Evolutionary conservation across 2,888 invertebrate genomes (phyloP), one percentile per base, ranked within the genome.

Genomic region (Morpho achilles): DNA sequence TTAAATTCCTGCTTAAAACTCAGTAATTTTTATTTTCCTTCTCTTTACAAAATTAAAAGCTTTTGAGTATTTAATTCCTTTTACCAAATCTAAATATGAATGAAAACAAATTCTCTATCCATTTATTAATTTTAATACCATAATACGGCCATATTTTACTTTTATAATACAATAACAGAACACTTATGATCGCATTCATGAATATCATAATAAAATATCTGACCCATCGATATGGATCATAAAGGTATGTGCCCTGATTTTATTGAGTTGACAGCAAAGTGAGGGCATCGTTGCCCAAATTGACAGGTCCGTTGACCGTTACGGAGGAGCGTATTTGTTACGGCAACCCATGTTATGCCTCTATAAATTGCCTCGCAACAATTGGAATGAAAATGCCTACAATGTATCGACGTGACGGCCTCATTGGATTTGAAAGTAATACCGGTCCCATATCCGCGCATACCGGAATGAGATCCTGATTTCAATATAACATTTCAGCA

Each of bases 281-380:
- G 65, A 69, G 66, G 79, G 80, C 74, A 78, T 76, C 76, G 73
- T 71, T 79, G 82, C 79, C 76, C 67, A 83, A 84, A 83, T 85
- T 83, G 85, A 84, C 83, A 82, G 81, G 77, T 81, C 77, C 80
- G 80, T 74, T 78, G 81, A 77, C 80, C 78, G 78, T 68, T 70
- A 68, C 42, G 72, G 69, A 70, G 64, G 70, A 70, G 61, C 62
- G 58, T 84, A 81, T 81, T 78, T 80, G 79, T 85, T 81, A 79
- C 76, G 75, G 69, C 69, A 79, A 85, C 85, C 87, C 86, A 76
- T 79, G 80, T 88, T 87, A 88, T 70, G 70, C 68, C 73, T 63
- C 70, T 77, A 81, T 81, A 82, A 74, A 82, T 79, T 78, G 72
- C 72, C 74, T 74, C 72, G 73, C 71, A 74, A 79, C 77, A 80